Conservation (phyloP, 2,113 vertebrate species). For the Limnothrissa miodon region DNA sequence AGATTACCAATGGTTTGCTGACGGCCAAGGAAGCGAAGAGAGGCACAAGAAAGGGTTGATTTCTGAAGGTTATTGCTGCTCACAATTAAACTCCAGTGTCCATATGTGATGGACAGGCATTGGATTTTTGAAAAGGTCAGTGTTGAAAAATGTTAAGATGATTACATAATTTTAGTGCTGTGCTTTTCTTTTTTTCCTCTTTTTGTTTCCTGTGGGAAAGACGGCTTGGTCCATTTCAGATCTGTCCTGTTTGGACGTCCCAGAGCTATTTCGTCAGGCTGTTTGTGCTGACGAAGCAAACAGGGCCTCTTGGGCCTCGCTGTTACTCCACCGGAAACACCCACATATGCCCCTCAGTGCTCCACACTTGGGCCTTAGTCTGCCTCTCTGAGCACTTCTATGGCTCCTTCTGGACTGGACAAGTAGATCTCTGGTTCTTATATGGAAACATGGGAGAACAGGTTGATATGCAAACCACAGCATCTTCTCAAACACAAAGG, state of each 20-base stretch:
- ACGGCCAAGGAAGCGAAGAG: background rate
- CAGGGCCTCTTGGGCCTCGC: background rate
- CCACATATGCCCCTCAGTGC: background rate
- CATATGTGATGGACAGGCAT: background rate
- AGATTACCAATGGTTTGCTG: conserved; percentile 1
- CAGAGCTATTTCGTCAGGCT: background rate
- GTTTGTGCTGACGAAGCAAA: conserved; percentile 5
- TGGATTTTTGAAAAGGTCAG: background rate
- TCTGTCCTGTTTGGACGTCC: background rate
- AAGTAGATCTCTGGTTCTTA: background rate
- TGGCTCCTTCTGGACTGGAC: background rate
- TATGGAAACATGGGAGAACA: background rate
- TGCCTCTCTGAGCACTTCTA: background rate
- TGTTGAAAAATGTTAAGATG: background rate
- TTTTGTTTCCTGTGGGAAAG: background rate
- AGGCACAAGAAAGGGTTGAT: background rate
- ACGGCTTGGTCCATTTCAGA: background rate
- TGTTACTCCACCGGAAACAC: conserved; percentile 9
- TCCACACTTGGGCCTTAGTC: background rate
- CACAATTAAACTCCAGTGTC: background rate
- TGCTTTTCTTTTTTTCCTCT: background rate
- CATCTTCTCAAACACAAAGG: background rate
- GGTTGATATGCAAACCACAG: background rate
- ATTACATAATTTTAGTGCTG: background rate
- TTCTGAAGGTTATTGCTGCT: background rate